Conservation (phyloP, 2,113 vertebrate genomes). For the Nicator chloris region DNA sequence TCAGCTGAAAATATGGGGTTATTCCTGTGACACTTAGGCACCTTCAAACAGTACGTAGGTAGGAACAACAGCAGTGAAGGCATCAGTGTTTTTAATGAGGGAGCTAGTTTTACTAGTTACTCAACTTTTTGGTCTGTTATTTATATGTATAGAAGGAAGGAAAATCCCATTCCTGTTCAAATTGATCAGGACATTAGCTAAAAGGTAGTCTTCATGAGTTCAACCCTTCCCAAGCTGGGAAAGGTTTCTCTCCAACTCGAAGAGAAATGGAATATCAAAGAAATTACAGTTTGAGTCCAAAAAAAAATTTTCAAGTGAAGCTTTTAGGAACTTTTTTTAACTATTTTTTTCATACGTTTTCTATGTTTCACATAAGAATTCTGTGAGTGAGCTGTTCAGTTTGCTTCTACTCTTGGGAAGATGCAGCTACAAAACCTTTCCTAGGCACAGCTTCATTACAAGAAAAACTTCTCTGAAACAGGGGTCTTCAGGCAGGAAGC, state of each 20-base stretch:
- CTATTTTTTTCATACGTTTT: not conserved
- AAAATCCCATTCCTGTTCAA: not conserved
- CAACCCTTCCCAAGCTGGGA: not conserved
- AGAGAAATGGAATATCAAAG: not conserved
- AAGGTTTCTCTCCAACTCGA: not conserved
- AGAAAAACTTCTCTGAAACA: not conserved
- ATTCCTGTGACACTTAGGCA: not conserved
- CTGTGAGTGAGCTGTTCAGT: not conserved
- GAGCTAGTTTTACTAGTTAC: not conserved
- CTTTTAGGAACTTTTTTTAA: not conserved
- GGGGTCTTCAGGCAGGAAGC: not conserved
- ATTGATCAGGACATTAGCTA: not conserved
- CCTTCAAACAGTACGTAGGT: fast-evolving
- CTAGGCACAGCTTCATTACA: not conserved
- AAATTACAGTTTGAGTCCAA: not conserved
- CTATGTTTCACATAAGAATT: not conserved
- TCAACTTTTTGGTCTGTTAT: not conserved
- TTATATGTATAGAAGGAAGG: not conserved
- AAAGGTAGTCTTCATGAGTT: not conserved
- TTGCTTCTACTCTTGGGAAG: not conserved
- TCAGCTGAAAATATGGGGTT: not conserved
- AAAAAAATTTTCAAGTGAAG: not conserved
- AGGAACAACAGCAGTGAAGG: not conserved
- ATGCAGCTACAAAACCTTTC: not conserved
- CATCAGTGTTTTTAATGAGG: not conserved